Evolutionary conservation across 2,888 invertebrate species (phyloP).

Genomic region (Micoletzkya japonica): DNA sequence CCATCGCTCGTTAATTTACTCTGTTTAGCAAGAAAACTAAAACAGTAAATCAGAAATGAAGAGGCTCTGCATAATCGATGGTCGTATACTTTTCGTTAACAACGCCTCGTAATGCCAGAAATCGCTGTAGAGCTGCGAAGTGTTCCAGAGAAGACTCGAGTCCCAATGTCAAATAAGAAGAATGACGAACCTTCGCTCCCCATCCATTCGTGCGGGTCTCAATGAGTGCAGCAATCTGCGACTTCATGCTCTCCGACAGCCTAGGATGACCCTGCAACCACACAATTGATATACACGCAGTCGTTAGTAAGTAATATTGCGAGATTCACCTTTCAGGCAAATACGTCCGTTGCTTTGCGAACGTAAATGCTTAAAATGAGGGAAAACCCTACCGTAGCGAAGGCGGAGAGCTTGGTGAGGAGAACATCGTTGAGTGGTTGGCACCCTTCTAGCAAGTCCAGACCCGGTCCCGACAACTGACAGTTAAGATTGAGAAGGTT

Average conservation of each 20-base stretch:
- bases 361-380: too few species aligned
- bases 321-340: too few species aligned
- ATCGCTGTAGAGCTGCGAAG: background rate
- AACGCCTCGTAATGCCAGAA: background rate
- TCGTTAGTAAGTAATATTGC: too few species aligned
- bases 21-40: too few species aligned
- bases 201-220: slow-evolving; percentile 21
- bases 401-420: slow-evolving; percentile 16
- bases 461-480: slow-evolving; percentile 11
- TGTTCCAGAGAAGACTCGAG: background rate
- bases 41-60: background rate
- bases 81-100: background rate
- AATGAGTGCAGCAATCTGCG: slow-evolving; percentile 14
- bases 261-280: slow-evolving; percentile 21
- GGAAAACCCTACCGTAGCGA: slow-evolving; percentile 15
- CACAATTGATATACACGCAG: too few species aligned
- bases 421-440: slow-evolving; percentile 16
- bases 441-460: background rate
- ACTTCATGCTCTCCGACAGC: slow-evolving; percentile 10
- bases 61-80: background rate
- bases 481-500: too few species aligned
- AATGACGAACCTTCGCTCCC: slow-evolving; percentile 4
- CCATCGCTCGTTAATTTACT: too few species aligned
- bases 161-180: background rate
- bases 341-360: too few species aligned